A percentile compares a stretch with the other conserved stretches of the same genome.
Evolutionary conservation across 2,797 vertebrate species (phyloP).

Genomic region (Choloepus didactylus): DNA sequence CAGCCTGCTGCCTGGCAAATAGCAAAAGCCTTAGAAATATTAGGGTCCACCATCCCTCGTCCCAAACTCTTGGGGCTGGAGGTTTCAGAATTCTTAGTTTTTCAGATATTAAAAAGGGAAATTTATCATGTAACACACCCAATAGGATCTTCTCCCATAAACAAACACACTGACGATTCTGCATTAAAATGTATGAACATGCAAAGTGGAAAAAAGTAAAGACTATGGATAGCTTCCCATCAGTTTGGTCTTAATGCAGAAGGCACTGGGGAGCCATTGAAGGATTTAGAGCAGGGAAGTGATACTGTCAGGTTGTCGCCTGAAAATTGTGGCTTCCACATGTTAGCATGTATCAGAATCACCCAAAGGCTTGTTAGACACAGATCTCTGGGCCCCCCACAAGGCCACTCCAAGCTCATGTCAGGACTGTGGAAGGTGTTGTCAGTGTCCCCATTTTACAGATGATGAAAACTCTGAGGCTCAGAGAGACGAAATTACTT

Average conservation of each 20-base stretch:
- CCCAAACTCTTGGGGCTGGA: neutral
- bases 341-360: neutral
- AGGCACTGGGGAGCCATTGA: neutral
- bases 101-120: neutral
- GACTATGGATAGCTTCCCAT: neutral
- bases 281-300: neutral
- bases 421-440: accelerated
- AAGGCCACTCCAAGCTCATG: accelerated
- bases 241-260: neutral
- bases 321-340: neutral
- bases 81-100: neutral
- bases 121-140: neutral
- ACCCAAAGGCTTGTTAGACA: accelerated
- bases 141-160: neutral
- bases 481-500: too few relatives aligned
- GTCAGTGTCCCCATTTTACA: neutral
- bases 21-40: neutral
- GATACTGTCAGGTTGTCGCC: neutral
- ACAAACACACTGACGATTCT: neutral
- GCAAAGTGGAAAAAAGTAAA: neutral
- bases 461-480: neutral
- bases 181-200: neutral
- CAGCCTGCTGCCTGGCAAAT: neutral
- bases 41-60: neutral
- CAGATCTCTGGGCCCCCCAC: neutral